Evolutionary conservation across 2,888 invertebrate genomes (phyloP).

Genomic region (Mesopsocus fuscifrons): DNA sequence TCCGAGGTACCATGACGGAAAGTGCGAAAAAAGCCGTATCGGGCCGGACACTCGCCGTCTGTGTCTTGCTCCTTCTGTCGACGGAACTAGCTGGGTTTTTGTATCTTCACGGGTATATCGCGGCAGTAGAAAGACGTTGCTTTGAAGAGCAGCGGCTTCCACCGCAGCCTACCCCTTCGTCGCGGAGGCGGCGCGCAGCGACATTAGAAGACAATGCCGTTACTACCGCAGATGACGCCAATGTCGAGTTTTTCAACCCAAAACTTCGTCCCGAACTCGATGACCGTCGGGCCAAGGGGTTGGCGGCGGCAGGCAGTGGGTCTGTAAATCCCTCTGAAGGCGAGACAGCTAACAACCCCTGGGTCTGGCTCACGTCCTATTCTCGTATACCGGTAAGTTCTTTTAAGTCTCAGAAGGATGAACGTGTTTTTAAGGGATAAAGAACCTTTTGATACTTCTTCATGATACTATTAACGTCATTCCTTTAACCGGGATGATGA

Average conservation of each 20-base stretch:
- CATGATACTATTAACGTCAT: too few relatives aligned
- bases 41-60: background rate
- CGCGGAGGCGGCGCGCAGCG: conserved; percentile 22
- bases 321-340: conserved; percentile 26
- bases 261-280: conserved; percentile 43
- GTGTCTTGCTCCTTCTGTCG: too few relatives aligned
- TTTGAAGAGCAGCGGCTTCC: background rate
- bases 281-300: conserved; percentile 42
- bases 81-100: conserved; percentile 13
- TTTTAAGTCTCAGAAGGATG: too few relatives aligned
- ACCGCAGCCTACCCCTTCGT: background rate
- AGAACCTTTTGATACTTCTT: too few relatives aligned
- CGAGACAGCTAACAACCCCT: conserved; percentile 53
- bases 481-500: too few relatives aligned
- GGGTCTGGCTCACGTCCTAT: conserved; percentile 76
- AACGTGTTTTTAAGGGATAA: too few relatives aligned
- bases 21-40: background rate
- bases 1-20: background rate
- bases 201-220: conserved; percentile 31
- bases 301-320: conserved; percentile 24
- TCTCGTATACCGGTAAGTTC: conserved; percentile 61
- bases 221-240: conserved; percentile 25
- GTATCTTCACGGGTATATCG: conserved; percentile 14
- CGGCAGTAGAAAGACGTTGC: conserved; percentile 14
- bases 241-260: conserved; percentile 57